phyloP scores from a whole-genome alignment of 2,113 vertebrate genomes.

The Microcebus jonahi region DNA sequence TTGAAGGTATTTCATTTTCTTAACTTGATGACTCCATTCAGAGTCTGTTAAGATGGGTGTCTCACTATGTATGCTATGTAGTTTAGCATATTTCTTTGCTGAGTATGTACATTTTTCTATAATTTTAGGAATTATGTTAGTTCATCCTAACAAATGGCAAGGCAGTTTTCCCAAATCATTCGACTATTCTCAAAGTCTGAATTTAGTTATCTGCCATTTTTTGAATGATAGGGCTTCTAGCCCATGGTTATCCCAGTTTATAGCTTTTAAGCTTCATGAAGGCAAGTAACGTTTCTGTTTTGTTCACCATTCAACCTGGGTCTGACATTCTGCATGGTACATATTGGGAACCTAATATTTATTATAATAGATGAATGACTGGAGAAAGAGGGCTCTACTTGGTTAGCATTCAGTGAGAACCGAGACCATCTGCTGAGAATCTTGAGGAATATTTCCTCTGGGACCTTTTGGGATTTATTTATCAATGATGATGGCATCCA shows the following conservation, averaged over 20 bases:
- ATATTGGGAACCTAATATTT: constrained; percentile 4
- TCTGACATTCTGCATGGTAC: not conserved
- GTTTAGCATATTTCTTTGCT: not conserved
- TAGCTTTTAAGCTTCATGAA: not conserved
- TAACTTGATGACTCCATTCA: not conserved
- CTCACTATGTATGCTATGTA: not conserved
- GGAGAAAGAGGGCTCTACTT: not conserved
- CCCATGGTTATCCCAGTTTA: not conserved
- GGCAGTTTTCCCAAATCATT: not conserved
- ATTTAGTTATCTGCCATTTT: not conserved
- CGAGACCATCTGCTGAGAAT: not conserved
- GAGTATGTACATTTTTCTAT: not conserved
- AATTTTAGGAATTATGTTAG: not conserved
- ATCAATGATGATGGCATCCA: not conserved
- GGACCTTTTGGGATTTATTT: constrained; percentile 20
- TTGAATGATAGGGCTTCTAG: not conserved
- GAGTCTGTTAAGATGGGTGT: not conserved
- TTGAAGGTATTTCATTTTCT: not conserved
- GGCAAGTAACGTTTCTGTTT: not conserved
- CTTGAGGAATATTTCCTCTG: not conserved
- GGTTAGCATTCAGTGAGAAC: constrained; percentile 5
- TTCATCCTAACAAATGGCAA: constrained; percentile 32
- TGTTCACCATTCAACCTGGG: not conserved
- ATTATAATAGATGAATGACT: not conserved
- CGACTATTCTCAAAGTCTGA: constrained; percentile 21